phyloP scores from a whole-genome alignment of 2,113 vertebrate species.

The Scomber scombrus region DNA sequence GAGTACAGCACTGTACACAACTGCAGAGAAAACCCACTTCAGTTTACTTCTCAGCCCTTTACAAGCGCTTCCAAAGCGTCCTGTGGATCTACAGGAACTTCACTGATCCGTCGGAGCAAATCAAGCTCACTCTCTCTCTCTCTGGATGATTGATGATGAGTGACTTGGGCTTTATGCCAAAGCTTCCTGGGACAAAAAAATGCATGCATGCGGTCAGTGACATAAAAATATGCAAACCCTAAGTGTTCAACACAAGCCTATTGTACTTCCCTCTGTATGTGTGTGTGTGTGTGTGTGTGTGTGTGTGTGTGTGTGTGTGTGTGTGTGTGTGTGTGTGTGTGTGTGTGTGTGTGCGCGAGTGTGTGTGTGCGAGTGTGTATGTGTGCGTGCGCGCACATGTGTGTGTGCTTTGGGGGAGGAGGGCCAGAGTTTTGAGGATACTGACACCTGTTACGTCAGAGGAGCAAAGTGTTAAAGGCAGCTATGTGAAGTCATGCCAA shows the following conservation, averaged over 20 bases:
- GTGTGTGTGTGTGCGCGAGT: neutral
- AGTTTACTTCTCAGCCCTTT: constrained; percentile 23
- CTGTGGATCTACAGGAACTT: constrained; percentile 25
- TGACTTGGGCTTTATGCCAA: constrained; percentile 30
- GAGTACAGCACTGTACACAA: neutral
- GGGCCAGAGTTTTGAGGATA: constrained; percentile 12
- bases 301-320: constrained; percentile 8
- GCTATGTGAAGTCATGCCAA: constrained; percentile 73
- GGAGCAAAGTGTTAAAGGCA: constrained; percentile 48
- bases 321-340: neutral
- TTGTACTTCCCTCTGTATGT: constrained; percentile 35
- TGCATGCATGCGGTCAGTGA: constrained; percentile 30
- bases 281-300: constrained; percentile 4
- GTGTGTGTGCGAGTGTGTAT: constrained; percentile 11
- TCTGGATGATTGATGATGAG: constrained; percentile 1
- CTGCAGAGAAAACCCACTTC: neutral
- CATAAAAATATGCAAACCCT: constrained; percentile 62
- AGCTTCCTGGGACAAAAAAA: constrained; percentile 19
- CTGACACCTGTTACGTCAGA: neutral
- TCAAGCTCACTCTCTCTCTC: neutral
- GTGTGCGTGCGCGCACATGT: constrained; percentile 2
- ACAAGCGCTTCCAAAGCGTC: constrained; percentile 47
- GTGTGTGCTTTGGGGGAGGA: neutral
- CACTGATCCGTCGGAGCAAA: neutral
- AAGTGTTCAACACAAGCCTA: constrained; percentile 48